A percentile compares a stretch with the other conserved stretches of the same genome.
Evolutionary conservation across 1,140 invertebrate genomes (phyloP).

Genomic region (Achroia grisella): DNA sequence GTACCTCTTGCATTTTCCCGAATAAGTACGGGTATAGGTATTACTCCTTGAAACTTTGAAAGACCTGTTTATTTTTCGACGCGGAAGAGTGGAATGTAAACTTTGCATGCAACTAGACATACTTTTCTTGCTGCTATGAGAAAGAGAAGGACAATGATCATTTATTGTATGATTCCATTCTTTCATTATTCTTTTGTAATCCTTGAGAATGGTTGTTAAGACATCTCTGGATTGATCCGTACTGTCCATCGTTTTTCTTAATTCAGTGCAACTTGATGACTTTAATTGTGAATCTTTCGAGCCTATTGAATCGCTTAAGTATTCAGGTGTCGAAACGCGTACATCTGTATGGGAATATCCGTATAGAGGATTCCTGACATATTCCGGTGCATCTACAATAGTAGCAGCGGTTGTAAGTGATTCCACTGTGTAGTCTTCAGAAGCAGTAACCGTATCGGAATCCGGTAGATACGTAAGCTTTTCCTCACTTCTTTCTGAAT

Average conservation of each 20-base stretch:
- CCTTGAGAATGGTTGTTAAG: conserved; percentile 43
- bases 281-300: conserved; percentile 57
- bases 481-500: conserved; percentile 48
- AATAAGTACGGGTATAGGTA: conserved; percentile 23
- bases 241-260: conserved; percentile 48
- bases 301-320: conserved; percentile 25
- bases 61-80: conserved; percentile 25
- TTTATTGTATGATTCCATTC: conserved; percentile 66
- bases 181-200: conserved; percentile 69
- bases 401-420: conserved; percentile 45
- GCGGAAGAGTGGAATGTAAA: conserved; percentile 55
- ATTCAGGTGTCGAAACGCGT: conserved; percentile 42
- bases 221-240: conserved; percentile 38
- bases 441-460: conserved; percentile 53
- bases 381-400: conserved; percentile 46
- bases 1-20: conserved; percentile 18
- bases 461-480: conserved; percentile 59
- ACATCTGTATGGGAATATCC: conserved; percentile 46
- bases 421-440: conserved; percentile 45
- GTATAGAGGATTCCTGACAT: conserved; percentile 57
- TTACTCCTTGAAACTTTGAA: conserved; percentile 19
- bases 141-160: conserved; percentile 56
- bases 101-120: conserved; percentile 50
- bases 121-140: conserved; percentile 31
- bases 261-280: conserved; percentile 57